Conservation (phyloP, 2,797 vertebrate genomes). For the Phalanger gymnotis region DNA sequence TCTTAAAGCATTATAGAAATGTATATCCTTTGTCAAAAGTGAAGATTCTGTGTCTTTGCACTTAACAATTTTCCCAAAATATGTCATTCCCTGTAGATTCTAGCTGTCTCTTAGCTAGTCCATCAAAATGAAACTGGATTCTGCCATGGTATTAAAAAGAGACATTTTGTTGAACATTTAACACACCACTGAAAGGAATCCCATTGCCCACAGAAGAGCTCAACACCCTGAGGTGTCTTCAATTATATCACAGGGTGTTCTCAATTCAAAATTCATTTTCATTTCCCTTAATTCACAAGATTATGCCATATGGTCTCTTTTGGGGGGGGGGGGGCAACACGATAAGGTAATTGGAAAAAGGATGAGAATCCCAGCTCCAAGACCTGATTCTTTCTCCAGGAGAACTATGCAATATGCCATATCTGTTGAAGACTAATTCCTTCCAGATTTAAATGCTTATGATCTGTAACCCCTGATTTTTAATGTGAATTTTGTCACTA, state of each 20-base stretch:
- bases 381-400: not conserved
- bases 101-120: not conserved
- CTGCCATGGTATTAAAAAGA: not conserved
- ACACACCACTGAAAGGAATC: not conserved
- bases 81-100: not conserved
- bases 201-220: not conserved
- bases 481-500: fast-evolving
- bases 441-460: not conserved
- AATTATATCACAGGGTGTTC: not conserved
- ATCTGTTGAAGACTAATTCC: not conserved
- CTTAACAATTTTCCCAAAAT: not conserved
- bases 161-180: not conserved
- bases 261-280: not conserved
- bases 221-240: not conserved
- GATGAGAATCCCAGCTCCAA: not conserved
- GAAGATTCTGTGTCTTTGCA: not conserved
- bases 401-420: not conserved
- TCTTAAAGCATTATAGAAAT: not conserved
- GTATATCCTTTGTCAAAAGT: not conserved
- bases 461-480: not conserved
- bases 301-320: not conserved
- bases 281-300: not conserved
- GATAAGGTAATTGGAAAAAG: not conserved
- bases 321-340: not conserved
- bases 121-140: not conserved